Evolutionary conservation across 1,140 invertebrate species (phyloP), one percentile per base, ranked within the genome.

Genomic region (Uloborus diversus): DNA sequence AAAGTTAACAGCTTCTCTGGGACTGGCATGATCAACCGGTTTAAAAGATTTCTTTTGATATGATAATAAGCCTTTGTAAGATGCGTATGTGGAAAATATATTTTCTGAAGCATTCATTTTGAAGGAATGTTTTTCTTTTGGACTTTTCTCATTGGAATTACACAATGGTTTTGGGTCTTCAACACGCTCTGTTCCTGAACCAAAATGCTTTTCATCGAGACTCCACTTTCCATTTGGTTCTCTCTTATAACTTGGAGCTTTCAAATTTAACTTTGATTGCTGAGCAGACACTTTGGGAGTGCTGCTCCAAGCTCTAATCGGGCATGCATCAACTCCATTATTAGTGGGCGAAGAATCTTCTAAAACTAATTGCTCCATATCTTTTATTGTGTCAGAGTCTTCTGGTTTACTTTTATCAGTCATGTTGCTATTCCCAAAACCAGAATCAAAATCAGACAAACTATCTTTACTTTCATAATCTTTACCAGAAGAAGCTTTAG

Each of bases 301-400:
- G 27, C 49, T 61, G 0, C 68, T 49, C 17, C 49, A 20, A 0
- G 25, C 27, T 25, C 23, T 49, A 32, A 28, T 11, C n/a, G n/a
- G n/a, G n/a, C n/a, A n/a, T 20, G 11, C 17, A 35, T 25, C n/a
- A 65, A 37, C 59, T 20, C 37, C 30, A 65, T 4, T 76, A 1
- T 32, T 14, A 33, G 28, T 51, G 7, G 79, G 66, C 1, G 80
- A 69, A 4, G 57, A 66, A 32, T 61, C 64, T 30, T 81, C 80
- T 27, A 69, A 75, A 57, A 61, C 66, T 53, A 81, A 42, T 25
- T 68, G 79, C n/a, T 81, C 80, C 4, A 70, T 4, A 51, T 81
- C 80, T 47, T 81, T 81, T 3, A 81, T 25, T 14, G 80, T 81
- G 28, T 81, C 80, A 13, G 80, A 75, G 59, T 81, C 80, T 59